These are phyloP conservation scores for Nycticebus coucang DNA, from an alignment of 2,113 vertebrate genomes.

Conservation along the genomic window DNA sequence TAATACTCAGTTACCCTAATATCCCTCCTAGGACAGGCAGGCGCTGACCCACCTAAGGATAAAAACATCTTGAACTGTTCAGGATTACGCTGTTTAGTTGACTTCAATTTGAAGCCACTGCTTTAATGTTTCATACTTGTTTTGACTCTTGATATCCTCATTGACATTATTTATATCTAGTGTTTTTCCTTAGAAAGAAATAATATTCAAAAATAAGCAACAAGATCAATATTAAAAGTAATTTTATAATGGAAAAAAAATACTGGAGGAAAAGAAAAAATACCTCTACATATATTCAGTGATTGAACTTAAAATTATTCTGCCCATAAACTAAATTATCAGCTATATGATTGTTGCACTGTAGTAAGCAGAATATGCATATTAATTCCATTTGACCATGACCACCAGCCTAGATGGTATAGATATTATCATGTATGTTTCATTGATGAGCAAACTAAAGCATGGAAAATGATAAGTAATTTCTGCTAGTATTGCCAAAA, in stretches of 20 bases:
- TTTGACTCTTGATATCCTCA: neutral
- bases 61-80: neutral
- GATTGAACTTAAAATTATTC: neutral
- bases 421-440: neutral
- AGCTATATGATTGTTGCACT: neutral
- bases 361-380: neutral
- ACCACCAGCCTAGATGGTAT: rapidly evolving
- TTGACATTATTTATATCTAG: neutral
- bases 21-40: rapidly evolving
- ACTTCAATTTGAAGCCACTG: neutral
- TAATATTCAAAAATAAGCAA: neutral
- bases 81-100: neutral
- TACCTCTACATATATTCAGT: neutral
- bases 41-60: rapidly evolving
- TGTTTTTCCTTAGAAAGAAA: neutral
- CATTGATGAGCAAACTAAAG: neutral
- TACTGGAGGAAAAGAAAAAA: neutral
- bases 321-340: neutral
- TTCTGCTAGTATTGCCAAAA: rapidly evolving
- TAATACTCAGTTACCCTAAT: no score
- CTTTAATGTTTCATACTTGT: neutral
- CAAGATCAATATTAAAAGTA: neutral
- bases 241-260: neutral
- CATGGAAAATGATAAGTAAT: neutral
- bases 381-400: neutral